These are phyloP conservation scores for Athalia cordata DNA, from an alignment of 2,888 invertebrate genomes.

Conservation along the genomic window DNA sequence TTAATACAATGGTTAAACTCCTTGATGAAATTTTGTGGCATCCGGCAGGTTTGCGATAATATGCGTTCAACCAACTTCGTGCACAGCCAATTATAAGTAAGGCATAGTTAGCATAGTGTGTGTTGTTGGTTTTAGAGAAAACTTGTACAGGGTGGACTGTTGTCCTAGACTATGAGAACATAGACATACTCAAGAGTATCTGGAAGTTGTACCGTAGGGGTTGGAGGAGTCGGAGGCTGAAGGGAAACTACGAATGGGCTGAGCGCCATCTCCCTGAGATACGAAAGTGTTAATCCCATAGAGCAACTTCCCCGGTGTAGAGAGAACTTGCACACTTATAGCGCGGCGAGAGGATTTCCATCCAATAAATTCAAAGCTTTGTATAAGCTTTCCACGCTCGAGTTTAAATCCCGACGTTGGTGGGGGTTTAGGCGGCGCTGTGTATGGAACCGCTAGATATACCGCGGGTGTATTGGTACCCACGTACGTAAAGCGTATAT, in stretches of 20 bases:
- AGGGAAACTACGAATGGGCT: constrained; percentile 58
- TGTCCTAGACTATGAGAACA: constrained; percentile 37
- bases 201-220: constrained; percentile 30
- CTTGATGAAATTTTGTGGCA: background rate
- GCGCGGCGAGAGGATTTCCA: constrained; percentile 74
- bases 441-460: constrained; percentile 24
- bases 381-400: constrained; percentile 76
- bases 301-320: constrained; percentile 74
- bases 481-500: constrained; percentile 1
- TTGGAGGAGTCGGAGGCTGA: constrained; percentile 28
- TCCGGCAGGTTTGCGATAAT: background rate
- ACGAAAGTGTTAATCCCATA: constrained; percentile 78
- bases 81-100: background rate
- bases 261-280: constrained; percentile 66
- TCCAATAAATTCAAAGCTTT: constrained; percentile 78
- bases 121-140: constrained; percentile 8
- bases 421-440: constrained; percentile 11
- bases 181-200: constrained; percentile 37
- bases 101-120: constrained; percentile 36
- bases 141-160: constrained; percentile 20
- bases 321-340: constrained; percentile 71
- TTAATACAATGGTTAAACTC: background rate
- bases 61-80: background rate
- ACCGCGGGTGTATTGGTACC: constrained; percentile 21
- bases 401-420: constrained; percentile 72